These are phyloP conservation scores for Nomia melanderi DNA, from an alignment of 1,140 invertebrate genomes.

Conservation along the genomic window DNA sequence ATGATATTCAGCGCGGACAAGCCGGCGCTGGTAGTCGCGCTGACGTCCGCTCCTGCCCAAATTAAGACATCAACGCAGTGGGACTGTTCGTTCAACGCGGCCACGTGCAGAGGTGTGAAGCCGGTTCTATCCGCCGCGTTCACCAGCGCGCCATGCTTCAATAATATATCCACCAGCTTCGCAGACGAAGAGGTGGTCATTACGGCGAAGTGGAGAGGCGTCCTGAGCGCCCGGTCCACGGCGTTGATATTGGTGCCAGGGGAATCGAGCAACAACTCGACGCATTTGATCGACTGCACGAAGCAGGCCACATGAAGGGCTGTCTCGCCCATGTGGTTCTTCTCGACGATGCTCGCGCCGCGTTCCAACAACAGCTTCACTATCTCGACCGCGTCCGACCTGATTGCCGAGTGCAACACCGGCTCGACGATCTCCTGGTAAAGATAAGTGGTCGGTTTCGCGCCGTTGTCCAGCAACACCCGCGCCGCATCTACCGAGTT, in stretches of 20 bases:
- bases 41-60: slow-evolving; percentile 85
- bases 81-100: slow-evolving; percentile 84
- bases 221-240: slow-evolving; percentile 82
- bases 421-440: slow-evolving; percentile 74
- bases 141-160: slow-evolving; percentile 81
- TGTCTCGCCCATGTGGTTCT: slow-evolving; percentile 83
- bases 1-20: slow-evolving; percentile 84
- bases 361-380: slow-evolving; percentile 83
- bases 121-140: slow-evolving; percentile 85
- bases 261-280: slow-evolving; percentile 81
- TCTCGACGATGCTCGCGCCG: slow-evolving; percentile 82
- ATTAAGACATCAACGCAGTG: slow-evolving; percentile 84
- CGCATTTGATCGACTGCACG: slow-evolving; percentile 81
- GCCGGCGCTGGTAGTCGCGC: slow-evolving; percentile 83
- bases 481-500: slow-evolving; percentile 81
- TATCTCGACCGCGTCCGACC: slow-evolving; percentile 81
- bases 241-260: slow-evolving; percentile 82
- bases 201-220: slow-evolving; percentile 84
- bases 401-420: slow-evolving; percentile 83
- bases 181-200: slow-evolving; percentile 80
- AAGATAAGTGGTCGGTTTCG: slow-evolving; percentile 69
- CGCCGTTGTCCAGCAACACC: slow-evolving; percentile 80
- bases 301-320: slow-evolving; percentile 84
- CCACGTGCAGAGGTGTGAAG: slow-evolving; percentile 86
- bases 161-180: slow-evolving; percentile 82